A percentile compares a stretch with the other conserved stretches of the same genome.
Conservation (phyloP, 2,113 vertebrate genomes). For the Aptenodytes forsteri region DNA sequence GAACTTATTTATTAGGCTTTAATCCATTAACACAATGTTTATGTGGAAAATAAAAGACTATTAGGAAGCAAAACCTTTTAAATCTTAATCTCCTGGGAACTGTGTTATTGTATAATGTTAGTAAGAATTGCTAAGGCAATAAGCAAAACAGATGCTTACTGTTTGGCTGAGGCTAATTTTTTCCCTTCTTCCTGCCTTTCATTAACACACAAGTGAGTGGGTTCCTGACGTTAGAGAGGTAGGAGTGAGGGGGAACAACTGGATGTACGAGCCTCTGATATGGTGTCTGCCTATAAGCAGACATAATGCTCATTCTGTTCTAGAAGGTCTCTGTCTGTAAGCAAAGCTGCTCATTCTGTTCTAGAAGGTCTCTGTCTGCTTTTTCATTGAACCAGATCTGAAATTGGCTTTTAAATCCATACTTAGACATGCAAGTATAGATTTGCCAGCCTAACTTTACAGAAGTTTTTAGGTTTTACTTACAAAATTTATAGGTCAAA, state of each 20-base stretch:
- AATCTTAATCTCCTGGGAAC: background rate
- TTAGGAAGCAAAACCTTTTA: background rate
- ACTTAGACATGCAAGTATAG: background rate
- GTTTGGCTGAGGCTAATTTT: background rate
- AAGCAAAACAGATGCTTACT: background rate
- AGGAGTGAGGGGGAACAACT: background rate
- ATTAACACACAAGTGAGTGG: accelerated
- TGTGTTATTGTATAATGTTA: background rate
- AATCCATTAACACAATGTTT: background rate
- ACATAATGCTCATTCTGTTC: background rate
- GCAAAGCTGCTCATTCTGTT: background rate
- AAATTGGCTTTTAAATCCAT: background rate
- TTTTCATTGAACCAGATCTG: background rate
- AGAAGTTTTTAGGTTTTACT: background rate
- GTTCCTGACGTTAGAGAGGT: background rate
- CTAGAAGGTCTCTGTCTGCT: background rate
- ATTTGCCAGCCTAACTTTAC: background rate
- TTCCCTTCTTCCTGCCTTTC: background rate
- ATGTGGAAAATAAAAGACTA: background rate
- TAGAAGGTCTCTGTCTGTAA: background rate
- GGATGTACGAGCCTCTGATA: background rate
- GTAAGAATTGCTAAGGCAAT: background rate
- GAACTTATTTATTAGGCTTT: background rate
- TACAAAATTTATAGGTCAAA: background rate
- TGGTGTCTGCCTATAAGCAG: background rate